Percentiles rank a stretch among this genome's conserved stretches.
Conservation (phyloP, 2,113 vertebrate genomes). For the Phocoena sinus region DNA sequence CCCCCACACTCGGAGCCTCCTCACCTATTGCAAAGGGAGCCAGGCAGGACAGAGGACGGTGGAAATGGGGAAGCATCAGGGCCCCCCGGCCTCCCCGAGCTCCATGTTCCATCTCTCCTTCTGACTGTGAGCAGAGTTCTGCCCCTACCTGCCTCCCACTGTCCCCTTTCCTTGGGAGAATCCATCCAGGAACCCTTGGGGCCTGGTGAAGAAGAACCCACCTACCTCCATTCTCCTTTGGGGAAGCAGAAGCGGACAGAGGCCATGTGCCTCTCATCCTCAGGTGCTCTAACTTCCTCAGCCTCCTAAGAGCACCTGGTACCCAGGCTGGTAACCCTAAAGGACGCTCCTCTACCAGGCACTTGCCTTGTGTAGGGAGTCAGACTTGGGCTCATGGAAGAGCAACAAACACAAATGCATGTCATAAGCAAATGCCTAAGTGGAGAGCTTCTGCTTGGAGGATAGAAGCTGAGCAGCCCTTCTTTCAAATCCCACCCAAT, state of each 20-base stretch:
- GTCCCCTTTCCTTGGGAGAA: not conserved
- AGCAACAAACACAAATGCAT: not conserved
- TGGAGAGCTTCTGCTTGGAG: not conserved
- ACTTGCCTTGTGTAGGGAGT: not conserved
- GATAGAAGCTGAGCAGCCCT: not conserved
- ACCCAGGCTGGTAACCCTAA: not conserved
- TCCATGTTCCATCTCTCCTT: not conserved
- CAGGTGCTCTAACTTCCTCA: not conserved
- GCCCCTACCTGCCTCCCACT: not conserved
- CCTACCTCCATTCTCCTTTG: not conserved
- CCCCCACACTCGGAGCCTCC: not conserved
- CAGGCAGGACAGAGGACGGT: slow-evolving; percentile 23
- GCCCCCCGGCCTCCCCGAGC: not conserved
- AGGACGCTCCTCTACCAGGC: not conserved
- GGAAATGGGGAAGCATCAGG: not conserved
- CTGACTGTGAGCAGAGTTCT: not conserved
- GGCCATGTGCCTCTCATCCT: not conserved
- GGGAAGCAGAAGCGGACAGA: not conserved
- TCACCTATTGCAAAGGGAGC: not conserved
- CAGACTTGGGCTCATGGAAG: not conserved
- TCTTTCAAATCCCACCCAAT: not conserved
- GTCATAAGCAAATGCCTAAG: not conserved
- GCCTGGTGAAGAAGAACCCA: not conserved
- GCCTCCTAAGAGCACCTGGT: not conserved
- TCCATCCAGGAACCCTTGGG: not conserved